Evolutionary conservation across 1,140 invertebrate genomes (phyloP).

Genomic region (Drosophila busckii): DNA sequence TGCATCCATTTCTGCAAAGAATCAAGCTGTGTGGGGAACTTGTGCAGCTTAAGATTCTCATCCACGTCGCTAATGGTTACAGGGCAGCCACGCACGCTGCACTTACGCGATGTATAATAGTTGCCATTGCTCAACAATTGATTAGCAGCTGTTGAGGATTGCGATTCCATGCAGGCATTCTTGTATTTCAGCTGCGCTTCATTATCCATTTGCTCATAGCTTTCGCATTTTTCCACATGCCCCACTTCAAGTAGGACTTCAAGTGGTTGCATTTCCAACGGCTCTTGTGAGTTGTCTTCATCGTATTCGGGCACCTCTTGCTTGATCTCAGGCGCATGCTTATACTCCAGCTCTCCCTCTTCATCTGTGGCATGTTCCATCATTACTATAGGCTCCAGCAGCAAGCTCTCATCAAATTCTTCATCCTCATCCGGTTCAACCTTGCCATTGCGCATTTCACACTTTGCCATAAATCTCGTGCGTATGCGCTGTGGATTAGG

Average conservation of each 20-base stretch:
- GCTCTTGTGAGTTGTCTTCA: conserved; percentile 6
- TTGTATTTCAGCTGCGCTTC: conserved; percentile 5
- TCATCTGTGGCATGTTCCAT: conserved; percentile 30
- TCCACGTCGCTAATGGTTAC: conserved; percentile 33
- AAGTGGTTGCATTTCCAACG: conserved; percentile 28
- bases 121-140: not conserved
- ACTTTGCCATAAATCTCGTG: too few relatives aligned
- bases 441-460: not conserved
- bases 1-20: conserved; percentile 59
- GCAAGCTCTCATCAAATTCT: conserved; percentile 6
- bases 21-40: conserved; percentile 45
- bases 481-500: too few relatives aligned
- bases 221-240: conserved; percentile 53
- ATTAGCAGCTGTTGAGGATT: not conserved
- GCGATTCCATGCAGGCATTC: too few relatives aligned
- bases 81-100: conserved; percentile 49
- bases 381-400: conserved; percentile 33
- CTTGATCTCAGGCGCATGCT: not conserved
- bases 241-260: conserved; percentile 61
- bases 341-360: conserved; percentile 4
- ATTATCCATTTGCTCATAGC: conserved; percentile 49
- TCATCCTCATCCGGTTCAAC: not conserved
- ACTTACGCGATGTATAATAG: conserved; percentile 43
- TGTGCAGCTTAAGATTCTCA: conserved; percentile 49
- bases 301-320: not conserved